Evolutionary conservation across 2,888 invertebrate species (phyloP), one percentile per base, ranked within the genome.

Genomic region (Drosophila demipolita): DNA sequence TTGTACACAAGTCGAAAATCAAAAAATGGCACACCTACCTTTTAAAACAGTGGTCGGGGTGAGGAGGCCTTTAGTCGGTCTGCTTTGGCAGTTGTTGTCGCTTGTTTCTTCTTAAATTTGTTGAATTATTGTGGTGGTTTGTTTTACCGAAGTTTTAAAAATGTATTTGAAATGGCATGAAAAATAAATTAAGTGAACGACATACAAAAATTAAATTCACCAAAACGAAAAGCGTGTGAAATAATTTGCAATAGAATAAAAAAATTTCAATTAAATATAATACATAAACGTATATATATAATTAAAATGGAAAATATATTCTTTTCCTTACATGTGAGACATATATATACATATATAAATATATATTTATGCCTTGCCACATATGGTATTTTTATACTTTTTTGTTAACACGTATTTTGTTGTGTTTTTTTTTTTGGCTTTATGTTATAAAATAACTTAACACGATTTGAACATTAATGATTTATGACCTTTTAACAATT

Each of bases 301-400:
- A n/a, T 40, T 4, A 6, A 38, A n/a, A 50, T 8, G 32, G 38
- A 40, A n/a, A 35, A n/a, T 53, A 15, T 12, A 7, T 38, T 35
- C n/a, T 53, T 33, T 5, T 57, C 20, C 33, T 40, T 66, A 65
- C 40, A 50, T 35, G 38, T 52, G 48, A 53, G 50, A 67, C 11
- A 54, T 52, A 32, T 52, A 29, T 5, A 48, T 12, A 20, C 1
- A 36, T 32, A 40, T 35, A 20, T 50, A 32, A 33, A 70, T n/a
- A 45, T 38, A n/a, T 40, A 61, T 42, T 62, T 67, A 49, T 60
- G 49, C 50, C 35, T n/a, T 66, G 45, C 76, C 85, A 75, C 85
- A 85, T 90, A 90, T 90, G 90, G 81, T 72, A 78, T 88, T 82
- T 67, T 59, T 54, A 17, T 49, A 52, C 71, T 66, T 9, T 62